Percentiles rank a stretch among this genome's conserved stretches.
These are phyloP conservation scores for Xanthostigma xanthostigma DNA, from an alignment of 2,888 invertebrate genomes.

Conservation along the genomic window DNA sequence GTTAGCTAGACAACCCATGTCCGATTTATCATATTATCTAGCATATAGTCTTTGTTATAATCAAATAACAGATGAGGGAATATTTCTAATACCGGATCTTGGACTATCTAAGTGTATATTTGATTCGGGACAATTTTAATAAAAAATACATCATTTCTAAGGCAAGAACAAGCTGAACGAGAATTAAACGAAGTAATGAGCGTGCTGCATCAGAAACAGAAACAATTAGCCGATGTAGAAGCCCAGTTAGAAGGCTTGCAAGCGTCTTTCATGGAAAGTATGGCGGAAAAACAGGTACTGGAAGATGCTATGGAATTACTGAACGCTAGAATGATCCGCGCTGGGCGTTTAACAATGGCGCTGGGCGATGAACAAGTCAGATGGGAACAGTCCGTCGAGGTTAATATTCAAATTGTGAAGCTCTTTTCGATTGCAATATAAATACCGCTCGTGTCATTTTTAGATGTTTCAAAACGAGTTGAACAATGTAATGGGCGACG, in stretches of 20 bases:
- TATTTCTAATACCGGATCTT: too few species aligned
- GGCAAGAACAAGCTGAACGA: conserved; percentile 61
- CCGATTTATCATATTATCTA: too few species aligned
- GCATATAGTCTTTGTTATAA: too few species aligned
- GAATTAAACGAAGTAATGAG: conserved; percentile 64
- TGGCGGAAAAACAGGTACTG: conserved; percentile 59
- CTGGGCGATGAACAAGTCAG: conserved; percentile 73
- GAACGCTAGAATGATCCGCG: conserved; percentile 60
- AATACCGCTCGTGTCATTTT: conserved; percentile 7
- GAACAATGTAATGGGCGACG: conserved; percentile 68
- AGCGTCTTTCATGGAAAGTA: conserved; percentile 52
- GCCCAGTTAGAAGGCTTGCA: conserved; percentile 40
- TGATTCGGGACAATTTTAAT: neutral
- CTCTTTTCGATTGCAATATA: neutral
- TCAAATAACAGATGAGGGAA: too few species aligned
- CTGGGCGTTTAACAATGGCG: conserved; percentile 73
- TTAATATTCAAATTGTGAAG: conserved; percentile 18
- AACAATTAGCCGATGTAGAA: conserved; percentile 68
- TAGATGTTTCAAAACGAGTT: conserved; percentile 50
- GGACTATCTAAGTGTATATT: too few species aligned
- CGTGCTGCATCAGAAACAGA: conserved; percentile 63
- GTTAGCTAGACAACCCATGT: too few species aligned
- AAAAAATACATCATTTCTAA: conserved; percentile 19
- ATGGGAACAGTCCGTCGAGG: conserved; percentile 64
- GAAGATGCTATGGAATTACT: conserved; percentile 63